Conservation (phyloP, 2,797 vertebrate species). For the Podarcis siculus region DNA sequence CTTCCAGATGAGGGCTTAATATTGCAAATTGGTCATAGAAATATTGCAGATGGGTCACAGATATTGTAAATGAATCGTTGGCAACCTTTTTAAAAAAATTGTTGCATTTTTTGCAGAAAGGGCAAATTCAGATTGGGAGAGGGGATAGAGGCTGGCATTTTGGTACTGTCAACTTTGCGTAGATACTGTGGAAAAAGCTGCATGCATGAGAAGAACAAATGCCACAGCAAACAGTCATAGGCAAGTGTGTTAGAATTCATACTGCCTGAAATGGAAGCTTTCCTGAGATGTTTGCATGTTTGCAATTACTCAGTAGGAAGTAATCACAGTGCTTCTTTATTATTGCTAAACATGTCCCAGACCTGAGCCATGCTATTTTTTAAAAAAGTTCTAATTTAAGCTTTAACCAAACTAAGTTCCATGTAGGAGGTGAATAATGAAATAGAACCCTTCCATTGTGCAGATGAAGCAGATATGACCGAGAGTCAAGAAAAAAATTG, state of each 20-base stretch:
- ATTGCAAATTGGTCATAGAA: too few species aligned
- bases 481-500: not conserved
- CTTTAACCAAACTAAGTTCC: not conserved
- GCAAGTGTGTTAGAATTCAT: not conserved
- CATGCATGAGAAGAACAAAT: too few species aligned
- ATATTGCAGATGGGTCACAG: too few species aligned
- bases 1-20: too few species aligned
- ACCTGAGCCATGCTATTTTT: not conserved
- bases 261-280: not conserved
- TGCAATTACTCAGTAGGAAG: not conserved
- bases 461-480: not conserved
- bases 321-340: not conserved
- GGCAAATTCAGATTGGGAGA: too few species aligned
- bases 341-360: not conserved
- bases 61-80: too few species aligned
- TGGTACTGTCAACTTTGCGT: too few species aligned
- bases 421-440: not conserved
- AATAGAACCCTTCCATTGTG: not conserved
- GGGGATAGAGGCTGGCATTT: too few species aligned
- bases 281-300: not conserved
- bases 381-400: not conserved
- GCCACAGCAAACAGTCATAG: too few species aligned
- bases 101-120: too few species aligned
- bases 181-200: too few species aligned
- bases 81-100: too few species aligned